phyloP scores from a whole-genome alignment of 2,888 invertebrate species.

The Perizoma affinitatum region DNA sequence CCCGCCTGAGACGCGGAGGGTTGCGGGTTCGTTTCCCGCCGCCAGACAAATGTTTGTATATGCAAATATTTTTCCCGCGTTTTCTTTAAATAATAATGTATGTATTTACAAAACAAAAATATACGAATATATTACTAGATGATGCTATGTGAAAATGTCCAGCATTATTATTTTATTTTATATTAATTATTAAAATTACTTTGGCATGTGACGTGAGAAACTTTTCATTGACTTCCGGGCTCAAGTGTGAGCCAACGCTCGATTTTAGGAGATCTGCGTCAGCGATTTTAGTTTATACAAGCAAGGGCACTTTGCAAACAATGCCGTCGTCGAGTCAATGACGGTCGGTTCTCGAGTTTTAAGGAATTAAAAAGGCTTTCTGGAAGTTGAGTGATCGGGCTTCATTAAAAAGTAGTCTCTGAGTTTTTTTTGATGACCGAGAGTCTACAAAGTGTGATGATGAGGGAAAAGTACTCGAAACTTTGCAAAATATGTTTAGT shows the following conservation, averaged over 20 bases:
- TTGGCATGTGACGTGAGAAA: constrained; percentile 5
- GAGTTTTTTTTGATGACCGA: constrained; percentile 11
- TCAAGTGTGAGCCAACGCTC: constrained; percentile 21
- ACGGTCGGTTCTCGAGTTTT: constrained; percentile 45
- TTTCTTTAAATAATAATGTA: too few relatives aligned
- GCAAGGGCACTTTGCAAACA: constrained; percentile 43
- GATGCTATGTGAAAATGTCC: too few relatives aligned
- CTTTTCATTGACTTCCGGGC: constrained; percentile 3
- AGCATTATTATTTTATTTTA: too few relatives aligned
- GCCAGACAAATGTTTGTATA: too few relatives aligned
- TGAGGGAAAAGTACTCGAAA: constrained; percentile 3
- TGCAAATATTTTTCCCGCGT: too few relatives aligned
- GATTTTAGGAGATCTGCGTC: constrained; percentile 39
- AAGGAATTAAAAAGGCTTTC: constrained; percentile 51
- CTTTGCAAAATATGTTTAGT: constrained; percentile 1
- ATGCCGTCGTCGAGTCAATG: constrained; percentile 39
- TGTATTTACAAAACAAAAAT: too few relatives aligned
- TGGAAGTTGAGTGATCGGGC: constrained; percentile 43
- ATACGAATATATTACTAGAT: too few relatives aligned
- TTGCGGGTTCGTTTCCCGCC: too few relatives aligned
- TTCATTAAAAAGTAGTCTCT: constrained; percentile 36
- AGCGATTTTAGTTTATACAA: constrained; percentile 46
- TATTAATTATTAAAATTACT: constrained; percentile 1
- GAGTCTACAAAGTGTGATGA: constrained; percentile 14
- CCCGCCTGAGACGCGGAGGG: too few relatives aligned